These are phyloP conservation scores for Cydia pomonella DNA, from an alignment of 1,140 invertebrate genomes.

Conservation along the genomic window DNA sequence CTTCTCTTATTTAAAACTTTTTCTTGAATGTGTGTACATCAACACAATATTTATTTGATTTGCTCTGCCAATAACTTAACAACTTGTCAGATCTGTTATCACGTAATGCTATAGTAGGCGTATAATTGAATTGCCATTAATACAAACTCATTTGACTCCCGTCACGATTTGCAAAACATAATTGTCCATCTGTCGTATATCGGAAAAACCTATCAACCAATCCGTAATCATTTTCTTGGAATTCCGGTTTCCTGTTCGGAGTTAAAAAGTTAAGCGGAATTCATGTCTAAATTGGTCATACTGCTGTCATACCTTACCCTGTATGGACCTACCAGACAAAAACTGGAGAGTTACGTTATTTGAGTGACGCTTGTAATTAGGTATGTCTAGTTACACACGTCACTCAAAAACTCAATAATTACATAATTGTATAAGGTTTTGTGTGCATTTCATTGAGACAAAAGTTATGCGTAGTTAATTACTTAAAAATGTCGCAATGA, in stretches of 20 bases:
- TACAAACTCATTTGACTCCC: conserved; percentile 15
- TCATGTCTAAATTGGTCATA: neutral
- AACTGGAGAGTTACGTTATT: too few species aligned
- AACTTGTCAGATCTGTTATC: conserved; percentile 14
- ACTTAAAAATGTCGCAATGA: too few species aligned
- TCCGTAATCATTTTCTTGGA: conserved; percentile 13
- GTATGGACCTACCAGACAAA: too few species aligned
- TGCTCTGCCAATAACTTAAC: neutral
- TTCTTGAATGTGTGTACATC: too few species aligned
- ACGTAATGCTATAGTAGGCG: conserved; percentile 14
- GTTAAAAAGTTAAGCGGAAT: neutral
- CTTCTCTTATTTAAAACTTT: too few species aligned
- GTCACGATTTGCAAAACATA: conserved; percentile 28
- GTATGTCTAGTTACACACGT: too few species aligned
- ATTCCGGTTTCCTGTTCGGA: neutral
- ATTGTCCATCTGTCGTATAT: conserved; percentile 2
- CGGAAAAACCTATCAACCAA: conserved; percentile 25
- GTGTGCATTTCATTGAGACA: too few species aligned
- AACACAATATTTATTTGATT: neutral
- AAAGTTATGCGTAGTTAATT: too few species aligned
- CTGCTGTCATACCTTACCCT: too few species aligned
- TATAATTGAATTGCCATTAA: conserved; percentile 27
- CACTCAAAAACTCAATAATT: too few species aligned
- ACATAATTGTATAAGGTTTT: too few species aligned
- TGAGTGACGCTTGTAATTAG: too few species aligned